A percentile compares a stretch with the other conserved stretches of the same genome.
Evolutionary conservation across 2,797 vertebrate genomes (phyloP).

Genomic region (Microctenopoma steveboyesi): DNA sequence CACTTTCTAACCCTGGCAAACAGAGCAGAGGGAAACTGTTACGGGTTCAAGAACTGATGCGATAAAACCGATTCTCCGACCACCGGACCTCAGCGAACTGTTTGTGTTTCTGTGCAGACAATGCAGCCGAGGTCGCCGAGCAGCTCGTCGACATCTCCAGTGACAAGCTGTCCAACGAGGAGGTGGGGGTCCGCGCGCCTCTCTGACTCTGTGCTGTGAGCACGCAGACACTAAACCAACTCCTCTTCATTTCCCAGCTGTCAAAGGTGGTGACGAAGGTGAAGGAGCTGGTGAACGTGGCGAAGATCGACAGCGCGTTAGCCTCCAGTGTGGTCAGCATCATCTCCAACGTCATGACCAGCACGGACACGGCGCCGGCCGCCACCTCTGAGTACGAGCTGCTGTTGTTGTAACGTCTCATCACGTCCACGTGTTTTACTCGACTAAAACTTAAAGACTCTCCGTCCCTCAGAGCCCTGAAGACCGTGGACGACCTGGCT

Average conservation of each 20-base stretch:
- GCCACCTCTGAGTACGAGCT: constrained; percentile 83
- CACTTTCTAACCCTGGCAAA: too few relatives aligned
- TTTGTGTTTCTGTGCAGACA: constrained; percentile 77
- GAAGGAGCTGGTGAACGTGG: constrained; percentile 89
- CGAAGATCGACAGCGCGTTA: constrained; percentile 88
- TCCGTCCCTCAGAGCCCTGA: constrained; percentile 85
- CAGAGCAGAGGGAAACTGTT: too few relatives aligned
- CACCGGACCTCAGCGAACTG: too few relatives aligned
- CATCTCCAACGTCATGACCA: constrained; percentile 95
- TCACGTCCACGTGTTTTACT: too few relatives aligned
- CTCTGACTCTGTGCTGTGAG: neutral
- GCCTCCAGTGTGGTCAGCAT: constrained; percentile 91
- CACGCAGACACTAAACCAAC: neutral
- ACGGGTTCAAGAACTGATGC: too few relatives aligned
- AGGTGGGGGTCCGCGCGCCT: constrained; percentile 71
- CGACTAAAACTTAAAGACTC: too few relatives aligned
- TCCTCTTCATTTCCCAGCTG: constrained; percentile 66
- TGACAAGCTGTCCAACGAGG: constrained; percentile 86
- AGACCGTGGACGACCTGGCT: constrained; percentile 91
- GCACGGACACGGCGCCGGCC: constrained; percentile 83
- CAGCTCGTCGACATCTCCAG: constrained; percentile 88
- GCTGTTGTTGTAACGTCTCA: too few relatives aligned
- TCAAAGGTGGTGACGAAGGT: constrained; percentile 90
- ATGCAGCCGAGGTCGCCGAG: constrained; percentile 88
- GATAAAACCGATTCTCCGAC: too few relatives aligned